Percentiles rank a stretch among this genome's conserved stretches.
Conservation (phyloP, 2,888 invertebrate species). For the Agrotis exclamationis region DNA sequence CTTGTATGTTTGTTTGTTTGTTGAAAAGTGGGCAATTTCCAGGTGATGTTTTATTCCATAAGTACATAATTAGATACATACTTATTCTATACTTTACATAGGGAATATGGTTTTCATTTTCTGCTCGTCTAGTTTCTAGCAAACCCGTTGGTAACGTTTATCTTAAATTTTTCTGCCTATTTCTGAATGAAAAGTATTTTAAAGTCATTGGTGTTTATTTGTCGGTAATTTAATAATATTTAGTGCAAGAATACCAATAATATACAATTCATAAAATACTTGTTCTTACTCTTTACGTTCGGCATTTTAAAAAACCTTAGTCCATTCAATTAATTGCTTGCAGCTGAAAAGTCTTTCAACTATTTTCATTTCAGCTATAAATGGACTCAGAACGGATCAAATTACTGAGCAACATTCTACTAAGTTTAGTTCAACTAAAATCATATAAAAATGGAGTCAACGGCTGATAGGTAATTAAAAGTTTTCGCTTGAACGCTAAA, state of each 20-base stretch:
- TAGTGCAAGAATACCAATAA: too few relatives aligned
- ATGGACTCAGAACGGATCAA: conserved; percentile 29
- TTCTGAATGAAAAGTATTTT: too few relatives aligned
- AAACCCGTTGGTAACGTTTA: neutral
- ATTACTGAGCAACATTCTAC: conserved; percentile 47
- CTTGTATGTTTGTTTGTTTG: too few relatives aligned
- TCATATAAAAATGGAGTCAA: conserved; percentile 30
- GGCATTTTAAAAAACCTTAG: too few relatives aligned
- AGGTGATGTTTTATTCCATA: neutral
- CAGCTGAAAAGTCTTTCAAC: conserved; percentile 11
- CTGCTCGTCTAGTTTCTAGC: neutral
- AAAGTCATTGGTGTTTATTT: too few relatives aligned
- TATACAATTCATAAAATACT: too few relatives aligned
- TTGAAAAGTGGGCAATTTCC: neutral
- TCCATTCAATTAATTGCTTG: conserved; percentile 13
- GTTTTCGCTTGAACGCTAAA: conserved; percentile 40
- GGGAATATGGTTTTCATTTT: neutral
- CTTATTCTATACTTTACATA: neutral
- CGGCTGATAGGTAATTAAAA: conserved; percentile 47
- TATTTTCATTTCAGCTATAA: conserved; percentile 42
- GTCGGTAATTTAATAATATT: too few relatives aligned
- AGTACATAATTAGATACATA: too few relatives aligned
- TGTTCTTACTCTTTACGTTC: too few relatives aligned
- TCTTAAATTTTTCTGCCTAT: too few relatives aligned
- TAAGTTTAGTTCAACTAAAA: conserved; percentile 24